These are phyloP conservation scores for Sapayoa aenigma DNA, from an alignment of 2,113 vertebrate species.

Conservation along the genomic window DNA sequence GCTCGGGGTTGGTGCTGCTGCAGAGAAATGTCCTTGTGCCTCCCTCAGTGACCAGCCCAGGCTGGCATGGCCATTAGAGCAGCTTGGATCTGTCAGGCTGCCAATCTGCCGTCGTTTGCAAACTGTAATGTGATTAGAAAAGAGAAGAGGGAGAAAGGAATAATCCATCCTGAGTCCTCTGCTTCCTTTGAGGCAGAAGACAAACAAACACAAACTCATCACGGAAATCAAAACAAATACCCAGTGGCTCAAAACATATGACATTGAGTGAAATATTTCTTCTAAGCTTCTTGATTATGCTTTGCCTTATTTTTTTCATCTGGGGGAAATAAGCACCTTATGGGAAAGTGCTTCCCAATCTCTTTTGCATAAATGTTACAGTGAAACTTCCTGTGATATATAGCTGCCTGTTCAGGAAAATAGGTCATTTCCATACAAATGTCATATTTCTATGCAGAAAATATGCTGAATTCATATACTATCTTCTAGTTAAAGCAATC, in stretches of 20 bases:
- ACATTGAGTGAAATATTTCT: not conserved
- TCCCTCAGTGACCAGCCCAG: not conserved
- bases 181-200: not conserved
- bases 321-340: not conserved
- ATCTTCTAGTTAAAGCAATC: not conserved
- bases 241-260: not conserved
- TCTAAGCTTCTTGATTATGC: not conserved
- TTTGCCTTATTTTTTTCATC: not conserved
- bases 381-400: not conserved
- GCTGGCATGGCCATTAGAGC: not conserved
- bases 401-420: constrained; percentile 37
- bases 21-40: not conserved
- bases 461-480: constrained; percentile 37
- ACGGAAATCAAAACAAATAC: not conserved
- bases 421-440: constrained; percentile 46
- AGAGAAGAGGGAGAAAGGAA: not conserved
- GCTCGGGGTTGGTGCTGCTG: not conserved
- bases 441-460: constrained; percentile 35
- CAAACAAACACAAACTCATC: not conserved
- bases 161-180: not conserved
- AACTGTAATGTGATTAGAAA: not conserved
- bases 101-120: not conserved
- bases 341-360: not conserved
- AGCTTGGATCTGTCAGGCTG: not conserved
- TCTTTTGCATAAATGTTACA: constrained; percentile 18